Percentiles rank a stretch among this genome's conserved stretches.
These are phyloP conservation scores for Arrhamphus sclerolepis DNA, from an alignment of 2,797 vertebrate species.

Conservation along the genomic window DNA sequence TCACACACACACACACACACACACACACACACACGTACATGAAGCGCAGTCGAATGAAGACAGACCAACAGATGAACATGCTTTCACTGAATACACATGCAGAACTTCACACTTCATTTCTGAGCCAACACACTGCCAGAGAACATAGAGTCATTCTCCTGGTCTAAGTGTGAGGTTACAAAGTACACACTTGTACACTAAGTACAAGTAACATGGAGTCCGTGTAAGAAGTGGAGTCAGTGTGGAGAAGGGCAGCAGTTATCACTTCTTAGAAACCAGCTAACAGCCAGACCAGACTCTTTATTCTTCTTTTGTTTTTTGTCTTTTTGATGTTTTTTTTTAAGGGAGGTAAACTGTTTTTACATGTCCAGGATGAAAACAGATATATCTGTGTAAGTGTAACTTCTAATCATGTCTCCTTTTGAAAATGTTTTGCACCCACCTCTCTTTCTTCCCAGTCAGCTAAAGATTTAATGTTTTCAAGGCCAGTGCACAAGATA, in stretches of 20 bases:
- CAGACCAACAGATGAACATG: constrained; percentile 8
- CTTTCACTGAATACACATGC: neutral
- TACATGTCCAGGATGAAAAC: neutral
- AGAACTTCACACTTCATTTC: constrained; percentile 11
- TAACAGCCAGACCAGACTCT: constrained; percentile 24
- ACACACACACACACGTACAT: constrained; percentile 5
- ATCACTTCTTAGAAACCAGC: constrained; percentile 10
- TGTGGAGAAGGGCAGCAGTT: constrained; percentile 27
- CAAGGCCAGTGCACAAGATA: constrained; percentile 35
- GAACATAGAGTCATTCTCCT: constrained; percentile 8
- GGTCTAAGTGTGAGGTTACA: constrained; percentile 21
- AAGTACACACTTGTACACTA: constrained; percentile 30
- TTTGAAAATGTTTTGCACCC: neutral
- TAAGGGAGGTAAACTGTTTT: neutral
- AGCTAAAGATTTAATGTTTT: constrained; percentile 19
- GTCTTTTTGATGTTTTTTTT: too few relatives aligned
- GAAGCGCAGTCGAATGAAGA: neutral
- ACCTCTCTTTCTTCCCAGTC: constrained; percentile 4
- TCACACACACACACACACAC: constrained; percentile 4
- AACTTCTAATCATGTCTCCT: constrained; percentile 3
- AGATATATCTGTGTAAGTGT: neutral
- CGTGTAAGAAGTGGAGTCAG: constrained; percentile 21
- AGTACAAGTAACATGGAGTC: constrained; percentile 19
- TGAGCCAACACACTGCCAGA: constrained; percentile 24
- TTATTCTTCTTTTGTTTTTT: too few relatives aligned